Evolutionary conservation across 2,888 invertebrate species (phyloP), one percentile per base, ranked within the genome.

Genomic region (Tuta absoluta): DNA sequence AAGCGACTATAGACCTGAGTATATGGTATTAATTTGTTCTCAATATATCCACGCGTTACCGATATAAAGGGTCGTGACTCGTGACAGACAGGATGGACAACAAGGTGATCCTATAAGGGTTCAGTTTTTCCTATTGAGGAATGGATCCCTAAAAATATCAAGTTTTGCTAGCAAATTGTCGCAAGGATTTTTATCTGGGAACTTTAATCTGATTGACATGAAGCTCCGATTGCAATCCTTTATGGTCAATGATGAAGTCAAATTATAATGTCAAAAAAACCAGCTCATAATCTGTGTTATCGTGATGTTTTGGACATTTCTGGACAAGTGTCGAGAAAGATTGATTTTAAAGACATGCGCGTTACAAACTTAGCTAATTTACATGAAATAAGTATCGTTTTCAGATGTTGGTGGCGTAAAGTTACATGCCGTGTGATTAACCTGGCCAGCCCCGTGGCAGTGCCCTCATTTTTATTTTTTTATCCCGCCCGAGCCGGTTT

Each of bases 171-270:
- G 38, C 14, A 41, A 41, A 41, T 14, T n/a, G n/a, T 45, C n/a
- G 17, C 7, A n/a, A 45, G n/a, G 1, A 17, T 45, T n/a, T 17
- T 17, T 17, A 45, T 14, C 41, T 33, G 33, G 33, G 33, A 33
- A 17, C n/a, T 17, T 45, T 45, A 45, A 45, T n/a, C n/a, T n/a
- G 45, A 45, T 45, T 17, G 45, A 17, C 17, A 17, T 5, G 45
- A 17, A 45, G 45, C n/a, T 45, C 45, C 45, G 45, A 17, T 45
- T 4, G n/a, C 2, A n/a, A n/a, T n/a, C 33, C 33, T 45, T 45
- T 45, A 45, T 45, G n/a, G 45, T 45, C 45, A 45, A 45, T 45
- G 17, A 45, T 45, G 17, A 45, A 45, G 5, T 45, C n/a, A 45
- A 45, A 45, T 45, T 45, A 45, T 45, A 17, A 17, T 45, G 5